Evolutionary conservation across 2,797 vertebrate genomes (phyloP).

Genomic region (Botia almorhae): DNA sequence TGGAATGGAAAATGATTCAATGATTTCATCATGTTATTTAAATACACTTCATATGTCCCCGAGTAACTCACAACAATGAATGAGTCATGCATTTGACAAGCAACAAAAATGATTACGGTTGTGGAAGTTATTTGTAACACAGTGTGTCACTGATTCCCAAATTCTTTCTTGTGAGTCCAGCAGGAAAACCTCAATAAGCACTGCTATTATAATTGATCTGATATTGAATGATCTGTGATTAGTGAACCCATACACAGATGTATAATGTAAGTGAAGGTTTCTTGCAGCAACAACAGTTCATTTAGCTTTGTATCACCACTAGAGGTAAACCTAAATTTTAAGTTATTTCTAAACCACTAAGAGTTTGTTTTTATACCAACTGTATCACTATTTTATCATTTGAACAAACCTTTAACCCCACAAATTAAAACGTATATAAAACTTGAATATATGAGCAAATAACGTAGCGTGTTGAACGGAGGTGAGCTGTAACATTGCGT

Average conservation of each 20-base stretch:
- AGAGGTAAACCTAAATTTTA: too few species aligned
- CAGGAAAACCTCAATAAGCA: not conserved
- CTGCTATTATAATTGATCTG: not conserved
- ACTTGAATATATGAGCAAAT: too few species aligned
- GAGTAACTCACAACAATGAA: constrained; percentile 37
- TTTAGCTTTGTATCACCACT: not conserved
- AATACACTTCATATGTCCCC: constrained; percentile 26
- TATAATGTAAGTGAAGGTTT: not conserved
- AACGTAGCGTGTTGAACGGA: too few species aligned
- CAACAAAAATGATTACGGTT: constrained; percentile 5
- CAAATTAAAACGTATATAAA: too few species aligned
- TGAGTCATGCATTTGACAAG: constrained; percentile 35
- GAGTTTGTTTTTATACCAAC: too few species aligned
- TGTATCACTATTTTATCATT: too few species aligned
- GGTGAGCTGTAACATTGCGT: too few species aligned
- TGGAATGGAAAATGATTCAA: not conserved
- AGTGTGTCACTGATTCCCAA: not conserved
- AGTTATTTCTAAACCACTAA: too few species aligned
- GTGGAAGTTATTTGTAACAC: constrained; percentile 7
- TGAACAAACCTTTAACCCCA: too few species aligned
- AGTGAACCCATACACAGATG: not conserved
- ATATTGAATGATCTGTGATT: not conserved
- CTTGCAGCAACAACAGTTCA: not conserved
- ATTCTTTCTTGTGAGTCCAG: not conserved
- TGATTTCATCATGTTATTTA: constrained; percentile 30